Base-by-base conservation (phyloP, 2,113 vertebrate species). In the Panthera leo region DNA sequence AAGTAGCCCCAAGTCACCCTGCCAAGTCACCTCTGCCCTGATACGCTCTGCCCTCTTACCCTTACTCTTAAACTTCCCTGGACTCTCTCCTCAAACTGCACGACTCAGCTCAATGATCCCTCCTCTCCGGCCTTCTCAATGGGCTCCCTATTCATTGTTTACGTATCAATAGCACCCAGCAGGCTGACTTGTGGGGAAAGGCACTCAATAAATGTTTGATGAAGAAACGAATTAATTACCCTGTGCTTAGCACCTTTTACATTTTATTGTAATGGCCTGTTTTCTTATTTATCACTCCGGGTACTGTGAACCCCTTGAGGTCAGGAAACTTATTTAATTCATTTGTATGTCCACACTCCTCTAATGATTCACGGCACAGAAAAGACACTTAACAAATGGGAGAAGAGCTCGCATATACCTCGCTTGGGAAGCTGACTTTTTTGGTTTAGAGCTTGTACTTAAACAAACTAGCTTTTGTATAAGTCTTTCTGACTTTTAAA, bases 121-220 rank as follows among this genome's bases (percentile, higher is more conserved):
- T 14, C 70, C 65, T 70, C 34, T 39, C 45, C 23, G 36, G 55
- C 6, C 18, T 53, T 63, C 65, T 82, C 80, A 34, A 1, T 0
- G 21, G 68, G 45, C 55, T 89, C 85, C 84, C 70, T 48, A 8
- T 12, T 73, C 79, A 25, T 2, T 65, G 16, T n/a, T 18, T 31
- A 13, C 0, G 36, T 36, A n/a, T 51, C 68, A 10, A 1, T 3
- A n/a, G 27, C 12, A 73, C 6, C 5, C 5, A 67, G 48, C n/a
- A 23, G 25, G 18, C 12, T n/a, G 76, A 36, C 70, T 83, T 61
- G 48, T 51, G 25, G 21, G 79, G 34, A 36, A 55, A 75, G 51
- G 4, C 84, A 71, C 19, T 97, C 88, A n/a, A 80, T 96, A 87
- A 91, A 80, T 94, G 78, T 78, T 83, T 97, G 93, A 91, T 94